phyloP scores from a whole-genome alignment of 1,140 invertebrate species.

The Drosophila kepulauana region DNA sequence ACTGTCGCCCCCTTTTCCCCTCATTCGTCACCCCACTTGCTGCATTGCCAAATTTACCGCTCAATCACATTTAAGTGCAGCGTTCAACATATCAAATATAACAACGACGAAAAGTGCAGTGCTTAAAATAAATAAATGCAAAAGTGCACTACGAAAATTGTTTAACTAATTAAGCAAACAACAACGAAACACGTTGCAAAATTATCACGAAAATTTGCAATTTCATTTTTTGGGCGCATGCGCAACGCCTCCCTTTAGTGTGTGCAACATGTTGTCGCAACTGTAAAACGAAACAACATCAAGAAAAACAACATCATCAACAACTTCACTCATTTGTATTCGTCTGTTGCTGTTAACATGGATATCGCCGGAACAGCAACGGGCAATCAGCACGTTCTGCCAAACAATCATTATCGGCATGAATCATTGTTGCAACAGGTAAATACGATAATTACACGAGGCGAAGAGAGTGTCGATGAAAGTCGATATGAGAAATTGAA shows the following conservation, averaged over 20 bases:
- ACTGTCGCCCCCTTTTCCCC: conserved; percentile 10
- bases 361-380: conserved; percentile 74
- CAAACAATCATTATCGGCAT: conserved; percentile 84
- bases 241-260: conserved; percentile 47
- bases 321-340: conserved; percentile 22
- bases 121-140: conserved; percentile 2
- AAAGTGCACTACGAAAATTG: conserved; percentile 17
- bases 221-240: conserved; percentile 41
- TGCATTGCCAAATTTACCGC: too few relatives aligned
- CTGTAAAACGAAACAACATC: conserved; percentile 16
- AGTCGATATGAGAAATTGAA: background rate
- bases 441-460: conserved; percentile 54
- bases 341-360: conserved; percentile 57
- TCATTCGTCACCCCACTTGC: background rate
- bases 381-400: conserved; percentile 81
- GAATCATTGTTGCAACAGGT: conserved; percentile 83
- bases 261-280: conserved; percentile 53
- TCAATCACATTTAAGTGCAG: conserved; percentile 28
- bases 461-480: conserved; percentile 33
- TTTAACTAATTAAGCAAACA: conserved; percentile 30
- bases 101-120: conserved; percentile 19
- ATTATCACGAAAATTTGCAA: conserved; percentile 14
- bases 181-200: conserved; percentile 10
- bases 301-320: conserved; percentile 2
- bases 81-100: conserved; percentile 4